A percentile compares a stretch with the other conserved stretches of the same genome.
These are phyloP conservation scores for Rhinophrynus dorsalis DNA, from an alignment of 2,797 vertebrate species.

Conservation along the genomic window DNA sequence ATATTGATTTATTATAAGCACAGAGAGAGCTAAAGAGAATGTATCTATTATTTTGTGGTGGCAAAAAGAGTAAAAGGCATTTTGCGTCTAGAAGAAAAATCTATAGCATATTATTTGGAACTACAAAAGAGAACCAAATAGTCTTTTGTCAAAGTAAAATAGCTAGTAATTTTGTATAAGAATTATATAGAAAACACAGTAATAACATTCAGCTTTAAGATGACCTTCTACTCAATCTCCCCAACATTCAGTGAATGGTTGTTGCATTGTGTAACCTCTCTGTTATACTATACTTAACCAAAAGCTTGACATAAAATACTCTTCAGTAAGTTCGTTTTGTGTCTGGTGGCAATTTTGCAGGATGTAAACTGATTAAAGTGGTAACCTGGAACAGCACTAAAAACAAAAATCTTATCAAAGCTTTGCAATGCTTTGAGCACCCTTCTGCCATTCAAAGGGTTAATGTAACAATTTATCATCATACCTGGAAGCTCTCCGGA, in stretches of 20 bases:
- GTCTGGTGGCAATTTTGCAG: no score
- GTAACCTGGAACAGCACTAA: no score
- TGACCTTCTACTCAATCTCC: neutral
- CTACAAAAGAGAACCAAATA: neutral
- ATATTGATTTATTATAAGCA: neutral
- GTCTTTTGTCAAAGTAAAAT: neutral
- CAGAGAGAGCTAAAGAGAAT: neutral
- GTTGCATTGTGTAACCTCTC: neutral
- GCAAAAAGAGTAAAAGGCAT: neutral
- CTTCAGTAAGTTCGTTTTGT: no score
- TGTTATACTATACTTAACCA: no score
- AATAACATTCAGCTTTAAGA: neutral
- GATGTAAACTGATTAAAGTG: no score
- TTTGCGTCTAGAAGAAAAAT: conserved; percentile 1
- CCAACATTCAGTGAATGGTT: neutral
- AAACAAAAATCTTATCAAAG: no score
- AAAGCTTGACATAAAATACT: no score
- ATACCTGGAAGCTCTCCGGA: no score
- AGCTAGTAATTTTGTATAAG: neutral
- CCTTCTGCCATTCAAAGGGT: no score
- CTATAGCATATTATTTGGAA: neutral
- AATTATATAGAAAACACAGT: neutral
- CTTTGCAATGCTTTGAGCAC: no score
- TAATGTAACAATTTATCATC: no score
- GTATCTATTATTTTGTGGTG: neutral